Conservation (phyloP, 2,113 vertebrate species). For the Cyprinodon brontotheroides region DNA sequence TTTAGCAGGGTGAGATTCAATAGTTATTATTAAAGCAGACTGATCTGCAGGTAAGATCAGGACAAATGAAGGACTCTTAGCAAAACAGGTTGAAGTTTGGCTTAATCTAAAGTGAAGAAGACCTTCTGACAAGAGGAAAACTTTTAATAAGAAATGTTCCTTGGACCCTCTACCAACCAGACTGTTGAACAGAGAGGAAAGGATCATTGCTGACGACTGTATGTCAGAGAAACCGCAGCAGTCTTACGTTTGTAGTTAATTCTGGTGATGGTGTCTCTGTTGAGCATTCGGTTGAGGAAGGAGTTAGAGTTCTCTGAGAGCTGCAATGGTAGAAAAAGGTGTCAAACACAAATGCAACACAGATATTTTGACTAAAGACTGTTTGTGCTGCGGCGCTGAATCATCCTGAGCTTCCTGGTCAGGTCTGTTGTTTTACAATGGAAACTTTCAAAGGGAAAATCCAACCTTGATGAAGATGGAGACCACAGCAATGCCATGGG, state of each 20-base stretch:
- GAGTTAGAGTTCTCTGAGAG: slow-evolving; percentile 93
- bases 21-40: too few relatives aligned
- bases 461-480: slow-evolving; percentile 89
- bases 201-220: neutral
- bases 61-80: too few relatives aligned
- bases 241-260: slow-evolving; percentile 86
- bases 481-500: slow-evolving; percentile 92
- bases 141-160: too few relatives aligned
- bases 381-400: neutral
- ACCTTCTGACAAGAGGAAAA: too few relatives aligned
- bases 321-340: slow-evolving; percentile 65
- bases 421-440: neutral
- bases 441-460: neutral
- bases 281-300: slow-evolving; percentile 97
- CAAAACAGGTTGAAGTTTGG: too few relatives aligned
- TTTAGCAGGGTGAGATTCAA: too few relatives aligned
- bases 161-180: too few relatives aligned
- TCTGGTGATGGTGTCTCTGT: slow-evolving; percentile 97
- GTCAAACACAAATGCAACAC: slow-evolving; percentile 33
- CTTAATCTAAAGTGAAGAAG: too few relatives aligned
- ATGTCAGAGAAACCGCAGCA: neutral
- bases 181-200: neutral
- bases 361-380: neutral
- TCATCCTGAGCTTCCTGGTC: neutral
- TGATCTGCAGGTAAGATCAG: too few relatives aligned